Evolutionary conservation across 2,113 vertebrate species (phyloP).

Genomic region (Arenaria interpres): DNA sequence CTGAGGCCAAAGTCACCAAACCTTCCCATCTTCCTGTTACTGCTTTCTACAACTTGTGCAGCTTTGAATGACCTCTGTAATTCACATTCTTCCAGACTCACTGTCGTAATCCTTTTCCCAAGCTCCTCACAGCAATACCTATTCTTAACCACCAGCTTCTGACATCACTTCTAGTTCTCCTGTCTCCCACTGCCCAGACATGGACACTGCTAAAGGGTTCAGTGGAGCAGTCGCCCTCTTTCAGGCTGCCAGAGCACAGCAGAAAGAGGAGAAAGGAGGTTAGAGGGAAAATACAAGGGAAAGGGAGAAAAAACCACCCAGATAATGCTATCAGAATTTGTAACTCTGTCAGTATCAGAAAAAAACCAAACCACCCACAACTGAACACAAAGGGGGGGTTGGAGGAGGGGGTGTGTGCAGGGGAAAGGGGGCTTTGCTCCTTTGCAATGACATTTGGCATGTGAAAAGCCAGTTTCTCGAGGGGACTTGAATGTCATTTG

Average conservation of each 20-base stretch:
- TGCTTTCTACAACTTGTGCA: not conserved
- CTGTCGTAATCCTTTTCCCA: not conserved
- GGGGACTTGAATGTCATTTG: not conserved
- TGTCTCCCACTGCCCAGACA: not conserved
- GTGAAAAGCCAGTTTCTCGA: not conserved
- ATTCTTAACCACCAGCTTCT: not conserved
- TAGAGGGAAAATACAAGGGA: not conserved
- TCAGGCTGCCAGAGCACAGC: not conserved
- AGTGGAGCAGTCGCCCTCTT: not conserved
- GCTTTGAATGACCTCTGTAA: not conserved
- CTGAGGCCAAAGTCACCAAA: not conserved
- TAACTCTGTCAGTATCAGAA: not conserved
- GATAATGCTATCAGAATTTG: not conserved
- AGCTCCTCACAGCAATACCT: not conserved
- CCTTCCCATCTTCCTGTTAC: not conserved
- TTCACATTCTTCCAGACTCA: not conserved
- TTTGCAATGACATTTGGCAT: not conserved
- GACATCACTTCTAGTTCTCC: not conserved
- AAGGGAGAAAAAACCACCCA: not conserved
- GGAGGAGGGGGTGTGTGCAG: accelerated
- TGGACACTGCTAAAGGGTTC: not conserved
- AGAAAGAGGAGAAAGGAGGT: not conserved
- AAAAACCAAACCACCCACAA: not conserved
- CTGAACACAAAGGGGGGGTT: not conserved
- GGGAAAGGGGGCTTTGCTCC: not conserved